Conservation (phyloP, 2,888 invertebrate genomes). For the Loripinus fragilis region DNA sequence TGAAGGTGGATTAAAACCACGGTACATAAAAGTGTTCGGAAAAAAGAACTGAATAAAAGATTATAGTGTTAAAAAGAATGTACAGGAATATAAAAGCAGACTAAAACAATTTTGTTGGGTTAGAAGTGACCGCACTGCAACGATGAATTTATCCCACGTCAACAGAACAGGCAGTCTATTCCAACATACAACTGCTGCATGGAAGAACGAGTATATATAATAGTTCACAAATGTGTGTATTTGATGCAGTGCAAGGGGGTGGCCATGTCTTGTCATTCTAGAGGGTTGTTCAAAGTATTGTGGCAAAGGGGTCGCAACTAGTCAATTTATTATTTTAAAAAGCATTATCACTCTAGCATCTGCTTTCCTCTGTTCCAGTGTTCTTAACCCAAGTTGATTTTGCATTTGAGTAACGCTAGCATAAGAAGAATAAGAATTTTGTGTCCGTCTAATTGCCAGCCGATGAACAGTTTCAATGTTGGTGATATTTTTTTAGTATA, state of each 20-base stretch:
- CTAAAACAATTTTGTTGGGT: background rate
- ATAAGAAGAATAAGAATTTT: too few relatives aligned
- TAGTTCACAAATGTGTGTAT: background rate
- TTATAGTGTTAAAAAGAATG: background rate
- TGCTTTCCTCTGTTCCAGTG: too few relatives aligned
- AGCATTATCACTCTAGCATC: too few relatives aligned
- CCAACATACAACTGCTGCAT: background rate
- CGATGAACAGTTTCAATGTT: too few relatives aligned
- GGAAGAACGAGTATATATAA: conserved; percentile 7
- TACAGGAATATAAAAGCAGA: too few relatives aligned
- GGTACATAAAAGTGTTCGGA: background rate
- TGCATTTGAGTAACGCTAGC: too few relatives aligned
- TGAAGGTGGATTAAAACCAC: background rate
- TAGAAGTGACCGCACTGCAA: background rate
- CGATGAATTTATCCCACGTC: background rate
- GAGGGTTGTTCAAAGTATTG: background rate
- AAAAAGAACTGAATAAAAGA: background rate
- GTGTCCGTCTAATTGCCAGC: too few relatives aligned
- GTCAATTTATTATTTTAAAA: too few relatives aligned
- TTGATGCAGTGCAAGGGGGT: conserved; percentile 1
- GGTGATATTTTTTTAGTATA: too few relatives aligned
- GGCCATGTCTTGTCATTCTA: conserved; percentile 1
- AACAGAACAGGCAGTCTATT: background rate
- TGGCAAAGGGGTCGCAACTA: background rate
- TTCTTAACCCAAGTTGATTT: too few relatives aligned